Conservation (phyloP, 2,888 invertebrate species). For the Erebia ligea region DNA sequence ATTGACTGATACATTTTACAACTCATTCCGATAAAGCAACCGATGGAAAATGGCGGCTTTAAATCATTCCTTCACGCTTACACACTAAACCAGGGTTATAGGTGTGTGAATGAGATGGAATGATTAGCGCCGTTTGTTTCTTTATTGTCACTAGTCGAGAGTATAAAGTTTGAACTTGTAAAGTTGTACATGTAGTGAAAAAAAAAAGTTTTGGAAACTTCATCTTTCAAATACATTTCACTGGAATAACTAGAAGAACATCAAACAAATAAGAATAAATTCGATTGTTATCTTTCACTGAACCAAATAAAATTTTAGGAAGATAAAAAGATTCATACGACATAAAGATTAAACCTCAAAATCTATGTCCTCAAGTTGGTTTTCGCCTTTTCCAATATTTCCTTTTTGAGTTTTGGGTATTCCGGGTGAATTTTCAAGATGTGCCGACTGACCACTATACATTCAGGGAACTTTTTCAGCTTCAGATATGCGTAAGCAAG, state of each 20-base stretch:
- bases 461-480: constrained; percentile 92
- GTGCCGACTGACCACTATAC: constrained; percentile 94
- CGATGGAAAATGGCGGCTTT: constrained; percentile 29
- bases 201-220: neutral
- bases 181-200: neutral
- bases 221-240: too few relatives aligned
- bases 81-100: neutral
- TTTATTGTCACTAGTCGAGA: neutral
- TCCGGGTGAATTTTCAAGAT: constrained; percentile 92
- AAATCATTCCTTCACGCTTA: neutral
- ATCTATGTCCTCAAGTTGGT: constrained; percentile 87
- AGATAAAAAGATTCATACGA: neutral
- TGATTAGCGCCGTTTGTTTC: neutral
- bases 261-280: neutral
- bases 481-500: constrained; percentile 96
- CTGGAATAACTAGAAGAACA: neutral
- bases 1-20: neutral
- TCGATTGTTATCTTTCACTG: neutral
- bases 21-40: neutral
- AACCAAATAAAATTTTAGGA: neutral
- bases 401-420: constrained; percentile 95
- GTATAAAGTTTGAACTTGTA: neutral
- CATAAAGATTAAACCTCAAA: neutral
- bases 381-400: constrained; percentile 95
- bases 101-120: neutral